Conservation (phyloP, 1,140 invertebrate genomes). For the Camponotus vicinus region DNA sequence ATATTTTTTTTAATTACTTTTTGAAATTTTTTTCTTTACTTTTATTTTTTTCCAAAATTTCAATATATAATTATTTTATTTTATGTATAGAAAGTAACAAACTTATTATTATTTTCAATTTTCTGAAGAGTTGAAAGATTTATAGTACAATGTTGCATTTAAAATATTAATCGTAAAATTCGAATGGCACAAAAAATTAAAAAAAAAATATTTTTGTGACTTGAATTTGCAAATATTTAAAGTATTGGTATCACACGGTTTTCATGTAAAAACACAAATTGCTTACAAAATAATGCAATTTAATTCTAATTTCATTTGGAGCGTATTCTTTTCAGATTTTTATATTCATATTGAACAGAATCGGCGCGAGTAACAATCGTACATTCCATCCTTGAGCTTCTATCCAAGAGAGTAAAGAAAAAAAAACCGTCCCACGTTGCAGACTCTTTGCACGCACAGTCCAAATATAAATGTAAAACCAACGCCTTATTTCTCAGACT, state of each 20-base stretch:
- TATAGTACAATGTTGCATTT: background rate
- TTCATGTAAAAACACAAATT: background rate
- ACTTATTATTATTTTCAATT: too few relatives aligned
- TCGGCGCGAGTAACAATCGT: slow-evolving; percentile 1
- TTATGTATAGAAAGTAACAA: too few relatives aligned
- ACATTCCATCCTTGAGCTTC: background rate
- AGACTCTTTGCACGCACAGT: slow-evolving; percentile 33
- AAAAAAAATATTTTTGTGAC: background rate
- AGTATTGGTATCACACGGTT: background rate
- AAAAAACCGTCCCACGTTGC: background rate
- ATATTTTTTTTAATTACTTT: background rate
- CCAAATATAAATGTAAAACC: slow-evolving; percentile 71
- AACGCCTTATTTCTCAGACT: slow-evolving; percentile 84
- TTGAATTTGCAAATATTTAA: slow-evolving; percentile 23
- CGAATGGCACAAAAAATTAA: background rate
- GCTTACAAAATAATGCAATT: background rate
- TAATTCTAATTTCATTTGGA: background rate
- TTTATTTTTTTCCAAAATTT: background rate
- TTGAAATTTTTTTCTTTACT: background rate
- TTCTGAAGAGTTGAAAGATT: background rate
- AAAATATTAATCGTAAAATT: background rate
- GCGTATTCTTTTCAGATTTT: background rate
- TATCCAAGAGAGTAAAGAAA: slow-evolving; percentile 19
- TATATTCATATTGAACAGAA: background rate
- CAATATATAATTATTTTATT: too few relatives aligned